Evolutionary conservation across 2,888 invertebrate species (phyloP).

Genomic region (Minunthozetes semirufus): DNA sequence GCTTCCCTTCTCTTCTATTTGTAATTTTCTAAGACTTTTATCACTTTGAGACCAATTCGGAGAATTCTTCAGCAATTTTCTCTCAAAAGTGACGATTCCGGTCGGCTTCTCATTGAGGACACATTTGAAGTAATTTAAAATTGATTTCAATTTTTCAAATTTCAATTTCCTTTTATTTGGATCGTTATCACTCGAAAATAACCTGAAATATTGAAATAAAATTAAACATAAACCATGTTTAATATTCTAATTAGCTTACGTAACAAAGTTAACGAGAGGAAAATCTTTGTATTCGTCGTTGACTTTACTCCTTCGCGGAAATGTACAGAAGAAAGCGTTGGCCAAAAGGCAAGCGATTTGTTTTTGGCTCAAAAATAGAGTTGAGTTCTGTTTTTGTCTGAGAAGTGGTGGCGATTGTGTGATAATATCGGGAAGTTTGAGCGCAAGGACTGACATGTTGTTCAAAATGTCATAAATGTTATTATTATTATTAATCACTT

Average conservation of each 20-base stretch:
- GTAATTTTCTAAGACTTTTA: conserved; percentile 58
- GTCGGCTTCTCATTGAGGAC: conserved; percentile 52
- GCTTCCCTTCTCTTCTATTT: conserved; percentile 65
- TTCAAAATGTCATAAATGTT: not conserved
- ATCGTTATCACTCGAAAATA: not conserved
- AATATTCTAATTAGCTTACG: conserved; percentile 49
- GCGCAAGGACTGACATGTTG: conserved; percentile 28
- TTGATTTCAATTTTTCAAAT: conserved; percentile 76
- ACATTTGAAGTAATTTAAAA: conserved; percentile 71
- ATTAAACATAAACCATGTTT: too few relatives aligned
- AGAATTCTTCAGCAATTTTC: conserved; percentile 59
- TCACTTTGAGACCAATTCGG: conserved; percentile 59
- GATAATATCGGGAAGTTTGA: conserved; percentile 34
- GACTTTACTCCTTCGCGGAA: conserved; percentile 47
- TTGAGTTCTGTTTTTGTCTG: conserved; percentile 55
- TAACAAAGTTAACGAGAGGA: conserved; percentile 70
- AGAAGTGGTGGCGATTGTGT: conserved; percentile 66
- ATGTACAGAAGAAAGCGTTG: conserved; percentile 92
- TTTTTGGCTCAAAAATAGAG: conserved; percentile 56
- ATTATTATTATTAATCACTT: not conserved
- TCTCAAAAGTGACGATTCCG: conserved; percentile 71
- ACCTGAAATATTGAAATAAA: not conserved
- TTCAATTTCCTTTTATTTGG: conserved; percentile 49
- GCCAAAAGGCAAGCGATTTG: conserved; percentile 81
- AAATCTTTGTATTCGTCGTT: conserved; percentile 54